phyloP scores from a whole-genome alignment of 2,797 vertebrate genomes.

The Salmo trutta region DNA sequence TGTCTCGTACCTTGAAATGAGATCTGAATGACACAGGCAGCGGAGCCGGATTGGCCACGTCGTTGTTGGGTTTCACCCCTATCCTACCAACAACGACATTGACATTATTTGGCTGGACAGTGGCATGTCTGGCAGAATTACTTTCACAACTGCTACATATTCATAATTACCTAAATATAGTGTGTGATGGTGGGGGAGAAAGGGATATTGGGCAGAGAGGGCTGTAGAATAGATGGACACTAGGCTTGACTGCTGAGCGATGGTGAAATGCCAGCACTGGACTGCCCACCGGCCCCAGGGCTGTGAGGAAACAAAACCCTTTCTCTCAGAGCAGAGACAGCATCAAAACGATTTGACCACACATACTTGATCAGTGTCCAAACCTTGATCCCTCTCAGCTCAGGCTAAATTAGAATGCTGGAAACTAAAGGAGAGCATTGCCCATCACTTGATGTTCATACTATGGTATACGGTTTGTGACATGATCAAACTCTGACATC shows the following conservation, averaged over 20 bases:
- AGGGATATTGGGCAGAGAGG: conserved; percentile 75
- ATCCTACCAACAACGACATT: conserved; percentile 46
- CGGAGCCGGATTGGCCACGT: conserved; percentile 43
- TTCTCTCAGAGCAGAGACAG: conserved; percentile 45
- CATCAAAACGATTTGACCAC: conserved; percentile 70
- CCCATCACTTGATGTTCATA: conserved; percentile 9
- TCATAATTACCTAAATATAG: conserved; percentile 92
- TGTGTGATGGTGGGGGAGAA: conserved; percentile 70
- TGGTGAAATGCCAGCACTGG: conserved; percentile 81
- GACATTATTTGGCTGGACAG: conserved; percentile 89
- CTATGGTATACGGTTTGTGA: not conserved
- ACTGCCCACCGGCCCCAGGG: conserved; percentile 56
- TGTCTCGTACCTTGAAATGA: conserved; percentile 12
- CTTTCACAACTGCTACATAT: conserved; percentile 87
- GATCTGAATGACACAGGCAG: conserved; percentile 40
- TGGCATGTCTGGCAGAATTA: conserved; percentile 88
- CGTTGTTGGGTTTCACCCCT: conserved; percentile 44
- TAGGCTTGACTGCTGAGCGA: conserved; percentile 78
- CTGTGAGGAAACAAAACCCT: conserved; percentile 50
- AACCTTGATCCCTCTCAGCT: conserved; percentile 39
- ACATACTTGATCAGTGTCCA: conserved; percentile 50
- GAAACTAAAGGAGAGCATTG: not conserved
- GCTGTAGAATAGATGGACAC: conserved; percentile 76
- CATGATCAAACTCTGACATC: not conserved
- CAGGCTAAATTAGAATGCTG: not conserved